A percentile compares a stretch with the other conserved stretches of the same genome.
Conservation (phyloP, 2,888 invertebrate genomes). For the Lathronympha strigana region DNA sequence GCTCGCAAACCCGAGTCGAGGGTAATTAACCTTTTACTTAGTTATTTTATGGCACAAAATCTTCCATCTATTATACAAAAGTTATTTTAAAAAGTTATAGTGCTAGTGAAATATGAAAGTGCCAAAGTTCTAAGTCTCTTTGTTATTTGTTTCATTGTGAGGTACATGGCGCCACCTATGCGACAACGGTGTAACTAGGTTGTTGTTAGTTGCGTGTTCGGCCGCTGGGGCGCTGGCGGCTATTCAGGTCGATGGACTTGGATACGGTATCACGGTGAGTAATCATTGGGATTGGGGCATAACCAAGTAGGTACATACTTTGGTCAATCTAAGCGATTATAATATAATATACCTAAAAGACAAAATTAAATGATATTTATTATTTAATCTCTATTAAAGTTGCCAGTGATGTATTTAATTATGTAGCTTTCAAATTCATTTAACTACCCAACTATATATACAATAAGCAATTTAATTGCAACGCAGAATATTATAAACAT, state of each 20-base stretch:
- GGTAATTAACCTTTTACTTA: constrained; percentile 29
- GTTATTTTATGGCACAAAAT: constrained; percentile 15
- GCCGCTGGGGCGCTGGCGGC: constrained; percentile 27
- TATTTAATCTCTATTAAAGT: not conserved
- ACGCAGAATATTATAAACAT: not conserved
- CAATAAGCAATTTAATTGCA: not conserved
- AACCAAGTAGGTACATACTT: not conserved
- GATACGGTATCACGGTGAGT: constrained; percentile 17
- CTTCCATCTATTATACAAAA: constrained; percentile 8
- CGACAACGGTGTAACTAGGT: not conserved
- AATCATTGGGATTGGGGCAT: constrained; percentile 22
- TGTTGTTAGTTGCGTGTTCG: constrained; percentile 17
- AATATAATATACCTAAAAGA: not conserved
- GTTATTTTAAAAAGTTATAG: constrained; percentile 15
- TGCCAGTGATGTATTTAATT: not conserved
- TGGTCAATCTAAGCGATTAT: not conserved
- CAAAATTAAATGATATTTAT: no score
- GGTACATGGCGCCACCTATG: constrained; percentile 36
- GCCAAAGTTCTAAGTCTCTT: constrained; percentile 47
- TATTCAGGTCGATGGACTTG: constrained; percentile 39
- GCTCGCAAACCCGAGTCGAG: constrained; percentile 27
- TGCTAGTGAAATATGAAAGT: constrained; percentile 33
- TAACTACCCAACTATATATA: no score
- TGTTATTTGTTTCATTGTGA: constrained; percentile 1
- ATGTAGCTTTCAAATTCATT: no score